Evolutionary conservation across 2,113 vertebrate genomes (phyloP), one percentile per base, ranked within the genome.

Genomic region (Leucopsar rothschildi): DNA sequence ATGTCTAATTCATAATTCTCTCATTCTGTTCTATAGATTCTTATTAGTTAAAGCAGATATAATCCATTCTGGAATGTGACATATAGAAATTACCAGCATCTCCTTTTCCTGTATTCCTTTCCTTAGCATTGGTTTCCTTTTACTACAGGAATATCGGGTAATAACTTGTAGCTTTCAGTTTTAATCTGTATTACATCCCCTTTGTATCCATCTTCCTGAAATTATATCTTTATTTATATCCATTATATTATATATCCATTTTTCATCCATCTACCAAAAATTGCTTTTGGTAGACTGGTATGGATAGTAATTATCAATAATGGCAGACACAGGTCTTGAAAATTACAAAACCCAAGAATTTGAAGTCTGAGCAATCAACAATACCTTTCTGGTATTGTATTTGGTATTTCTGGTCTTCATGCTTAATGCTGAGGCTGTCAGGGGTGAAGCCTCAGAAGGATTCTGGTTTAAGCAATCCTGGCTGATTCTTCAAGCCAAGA

Each of bases 1-100:
- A 37, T 57, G 94, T 65, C 71, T 87, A 95, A 97, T 97, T 97
- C 97, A 96, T 97, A 98, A 97, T 77, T 90, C 94, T 94, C 71
- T 89, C 80, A 77, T 75, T 86, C 80, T 44, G 3, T 92, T 97
- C 75, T 75, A 96, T 88, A 93, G 93, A 76, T 95, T 91, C 71
- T 93, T 84, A 68, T 95, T 97, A 96, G 90, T 93, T 91, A 97
- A 97, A 96, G 89, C 50, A 97, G 88, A 91, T 92, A 21, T 50
- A 95, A 97, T 97, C 76, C 85, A 97, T 97, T 96, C 95, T 96
- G 60, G 49, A 92, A 92, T 25, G 66, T 55, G 94, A 63, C 86
- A 57, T 2, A 9, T 10, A 91, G 75, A 93, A 96, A 89, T 93
- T 95, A 50, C 37, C 29, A 93, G 60, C 60, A 59, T 37, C 68